Conservation (phyloP, 2,888 invertebrate species). For the Diogma glabrata region DNA sequence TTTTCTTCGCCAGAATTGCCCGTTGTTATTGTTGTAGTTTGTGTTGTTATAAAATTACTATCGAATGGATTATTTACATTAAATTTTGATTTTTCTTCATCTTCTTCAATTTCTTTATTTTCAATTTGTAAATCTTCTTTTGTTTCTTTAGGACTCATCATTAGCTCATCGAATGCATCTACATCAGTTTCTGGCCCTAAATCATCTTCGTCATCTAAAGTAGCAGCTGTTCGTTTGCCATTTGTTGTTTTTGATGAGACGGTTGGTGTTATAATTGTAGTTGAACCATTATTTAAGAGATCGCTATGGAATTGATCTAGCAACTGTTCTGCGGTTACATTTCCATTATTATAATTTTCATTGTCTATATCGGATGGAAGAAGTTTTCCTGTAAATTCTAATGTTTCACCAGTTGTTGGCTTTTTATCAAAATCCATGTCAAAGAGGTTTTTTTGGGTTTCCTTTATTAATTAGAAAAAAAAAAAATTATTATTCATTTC, state of each 20-base stretch:
- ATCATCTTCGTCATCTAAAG: constrained; percentile 7
- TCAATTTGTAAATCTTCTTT: constrained; percentile 8
- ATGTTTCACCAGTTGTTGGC: not conserved
- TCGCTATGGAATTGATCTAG: not conserved
- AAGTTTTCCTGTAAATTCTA: not conserved
- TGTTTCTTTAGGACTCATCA: constrained; percentile 10
- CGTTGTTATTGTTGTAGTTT: not conserved
- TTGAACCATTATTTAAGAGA: not conserved
- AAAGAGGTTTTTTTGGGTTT: constrained; percentile 6
- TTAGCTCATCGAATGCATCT: constrained; percentile 9
- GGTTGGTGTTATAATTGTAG: constrained; percentile 1
- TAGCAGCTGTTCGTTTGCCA: constrained; percentile 3
- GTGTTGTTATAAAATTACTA: not conserved
- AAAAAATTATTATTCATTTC: no score
- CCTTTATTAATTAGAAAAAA: no score
- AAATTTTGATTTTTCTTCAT: not conserved
- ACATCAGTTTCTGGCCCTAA: constrained; percentile 11
- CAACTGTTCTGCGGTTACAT: no score
- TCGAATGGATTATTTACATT: no score
- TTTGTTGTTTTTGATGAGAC: constrained; percentile 2
- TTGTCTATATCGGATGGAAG: constrained; percentile 3
- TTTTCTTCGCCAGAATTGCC: not conserved
- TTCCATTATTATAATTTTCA: constrained; percentile 4
- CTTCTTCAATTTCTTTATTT: constrained; percentile 5
- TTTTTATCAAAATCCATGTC: constrained; percentile 6